Percentiles rank a stretch among this genome's conserved stretches.
phyloP scores from a whole-genome alignment of 2,113 vertebrate genomes.

The Cryptoleucopteryx plumbea region DNA sequence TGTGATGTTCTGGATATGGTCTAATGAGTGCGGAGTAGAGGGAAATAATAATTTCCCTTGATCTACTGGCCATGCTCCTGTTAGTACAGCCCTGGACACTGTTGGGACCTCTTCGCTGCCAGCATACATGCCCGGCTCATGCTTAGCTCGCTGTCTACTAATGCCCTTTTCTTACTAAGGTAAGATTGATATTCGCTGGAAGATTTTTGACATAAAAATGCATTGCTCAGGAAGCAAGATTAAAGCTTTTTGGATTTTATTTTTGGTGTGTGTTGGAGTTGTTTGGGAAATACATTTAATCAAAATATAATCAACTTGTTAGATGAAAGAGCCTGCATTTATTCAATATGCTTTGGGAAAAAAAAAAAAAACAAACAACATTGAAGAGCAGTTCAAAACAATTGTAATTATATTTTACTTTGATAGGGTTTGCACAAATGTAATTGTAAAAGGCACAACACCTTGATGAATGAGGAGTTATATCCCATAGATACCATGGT shows the following conservation, averaged over 20 bases:
- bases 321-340: constrained; percentile 33
- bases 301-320: constrained; percentile 50
- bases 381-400: background rate
- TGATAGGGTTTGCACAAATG: constrained; percentile 9
- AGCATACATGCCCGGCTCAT: background rate
- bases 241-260: background rate
- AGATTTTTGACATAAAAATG: constrained; percentile 50
- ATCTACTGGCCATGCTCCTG: background rate
- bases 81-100: background rate
- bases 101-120: background rate
- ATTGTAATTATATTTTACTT: constrained; percentile 49
- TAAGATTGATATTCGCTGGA: constrained; percentile 16
- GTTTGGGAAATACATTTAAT: constrained; percentile 40
- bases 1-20: background rate
- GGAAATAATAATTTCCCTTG: background rate
- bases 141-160: background rate
- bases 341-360: background rate
- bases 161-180: background rate
- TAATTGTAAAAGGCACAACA: background rate
- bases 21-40: background rate
- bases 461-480: background rate
- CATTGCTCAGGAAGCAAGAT: constrained; percentile 9
- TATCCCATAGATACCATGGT: background rate
- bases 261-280: background rate
- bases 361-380: background rate